A percentile compares a stretch with the other conserved stretches of the same genome.
These are phyloP conservation scores for Galago senegalensis DNA, from an alignment of 2,797 vertebrate species.

Conservation along the genomic window DNA sequence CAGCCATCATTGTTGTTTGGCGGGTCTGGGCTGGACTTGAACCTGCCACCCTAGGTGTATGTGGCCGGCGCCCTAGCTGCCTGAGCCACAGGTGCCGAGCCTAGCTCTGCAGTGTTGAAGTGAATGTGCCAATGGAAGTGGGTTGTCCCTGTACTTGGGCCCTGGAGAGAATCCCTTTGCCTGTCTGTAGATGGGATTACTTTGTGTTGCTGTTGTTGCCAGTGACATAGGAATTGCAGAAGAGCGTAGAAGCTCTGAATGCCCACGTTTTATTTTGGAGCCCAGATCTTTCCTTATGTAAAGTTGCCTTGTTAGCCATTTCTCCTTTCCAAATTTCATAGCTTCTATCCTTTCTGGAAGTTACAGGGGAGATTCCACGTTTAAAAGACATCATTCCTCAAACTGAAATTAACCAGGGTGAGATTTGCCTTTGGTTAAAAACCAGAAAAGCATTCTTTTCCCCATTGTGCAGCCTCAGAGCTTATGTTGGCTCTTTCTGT, in stretches of 20 bases:
- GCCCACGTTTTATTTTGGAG: rapidly evolving
- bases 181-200: neutral
- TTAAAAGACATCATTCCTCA: neutral
- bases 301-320: neutral
- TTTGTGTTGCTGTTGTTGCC: neutral
- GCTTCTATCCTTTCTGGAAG: neutral
- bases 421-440: neutral
- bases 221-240: neutral
- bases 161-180: neutral
- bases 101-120: neutral
- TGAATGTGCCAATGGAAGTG: too few species aligned
- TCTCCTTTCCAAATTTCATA: neutral
- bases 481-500: neutral
- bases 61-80: too few species aligned
- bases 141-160: too few species aligned
- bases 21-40: too few species aligned
- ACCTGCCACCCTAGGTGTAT: too few species aligned
- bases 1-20: too few species aligned
- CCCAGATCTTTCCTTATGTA: neutral
- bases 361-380: neutral
- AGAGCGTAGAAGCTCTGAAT: rapidly evolving
- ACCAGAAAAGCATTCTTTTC: neutral
- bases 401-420: neutral
- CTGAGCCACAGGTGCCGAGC: too few species aligned
- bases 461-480: neutral